Conservation (phyloP, 1,140 invertebrate species). For the Ceratitis capitata region DNA sequence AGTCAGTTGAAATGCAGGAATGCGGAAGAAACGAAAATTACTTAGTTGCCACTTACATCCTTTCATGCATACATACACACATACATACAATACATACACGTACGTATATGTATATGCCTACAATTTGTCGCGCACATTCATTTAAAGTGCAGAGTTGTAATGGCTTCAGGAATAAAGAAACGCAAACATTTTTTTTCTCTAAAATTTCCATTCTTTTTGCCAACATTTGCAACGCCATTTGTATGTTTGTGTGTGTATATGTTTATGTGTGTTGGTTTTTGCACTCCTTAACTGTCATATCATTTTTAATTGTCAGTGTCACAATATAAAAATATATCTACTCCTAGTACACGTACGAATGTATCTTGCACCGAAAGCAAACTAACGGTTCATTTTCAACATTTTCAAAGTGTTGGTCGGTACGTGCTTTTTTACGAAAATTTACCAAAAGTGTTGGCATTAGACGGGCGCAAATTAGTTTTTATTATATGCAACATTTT, state of each 20-base stretch:
- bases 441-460: neutral
- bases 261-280: neutral
- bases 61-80: neutral
- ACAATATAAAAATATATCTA: conserved; percentile 17
- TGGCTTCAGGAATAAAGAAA: neutral
- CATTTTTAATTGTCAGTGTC: conserved; percentile 5
- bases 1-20: neutral
- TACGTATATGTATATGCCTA: too few species aligned
- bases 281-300: neutral
- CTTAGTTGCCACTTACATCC: neutral
- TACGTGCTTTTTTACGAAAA: conserved; percentile 12
- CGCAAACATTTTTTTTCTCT: neutral
- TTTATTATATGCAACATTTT: neutral
- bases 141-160: neutral
- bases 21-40: conserved; percentile 23
- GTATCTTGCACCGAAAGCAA: neutral
- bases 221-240: neutral
- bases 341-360: too few species aligned
- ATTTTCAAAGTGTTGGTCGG: neutral
- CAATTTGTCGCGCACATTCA: too few species aligned
- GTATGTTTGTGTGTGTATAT: neutral
- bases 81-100: too few species aligned
- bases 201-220: neutral
- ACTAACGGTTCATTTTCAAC: neutral
- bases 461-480: neutral